Conservation (phyloP, 2,888 invertebrate species). For the Scrobipalpa atriplicella region DNA sequence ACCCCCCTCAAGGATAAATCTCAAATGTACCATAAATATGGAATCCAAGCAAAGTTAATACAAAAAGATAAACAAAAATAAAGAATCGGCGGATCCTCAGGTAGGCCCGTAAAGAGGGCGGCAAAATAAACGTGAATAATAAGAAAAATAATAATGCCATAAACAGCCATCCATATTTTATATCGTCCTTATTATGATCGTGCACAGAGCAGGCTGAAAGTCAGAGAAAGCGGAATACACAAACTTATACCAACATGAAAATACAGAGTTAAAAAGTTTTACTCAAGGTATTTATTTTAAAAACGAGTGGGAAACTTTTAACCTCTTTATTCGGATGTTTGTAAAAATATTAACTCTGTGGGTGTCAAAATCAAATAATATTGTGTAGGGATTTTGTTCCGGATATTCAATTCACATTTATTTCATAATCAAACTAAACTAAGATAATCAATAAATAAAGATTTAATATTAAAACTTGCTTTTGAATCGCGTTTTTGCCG, state of each 20-base stretch:
- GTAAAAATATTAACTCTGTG: no score
- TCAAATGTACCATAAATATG: neutral
- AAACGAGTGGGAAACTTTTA: no score
- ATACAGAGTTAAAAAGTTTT: no score
- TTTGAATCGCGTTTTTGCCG: no score
- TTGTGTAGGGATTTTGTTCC: no score
- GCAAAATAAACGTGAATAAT: constrained; percentile 38
- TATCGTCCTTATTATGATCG: constrained; percentile 43
- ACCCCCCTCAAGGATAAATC: neutral
- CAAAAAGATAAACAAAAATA: neutral
- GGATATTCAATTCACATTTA: neutral
- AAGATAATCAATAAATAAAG: no score
- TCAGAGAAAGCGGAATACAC: neutral
- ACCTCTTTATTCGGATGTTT: no score
- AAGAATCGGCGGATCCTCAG: constrained; percentile 13
- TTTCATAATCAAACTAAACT: no score
- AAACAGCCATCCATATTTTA: constrained; percentile 46
- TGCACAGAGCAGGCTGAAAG: constrained; percentile 33
- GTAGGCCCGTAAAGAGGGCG: constrained; percentile 27
- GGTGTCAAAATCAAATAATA: no score
- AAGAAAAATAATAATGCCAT: constrained; percentile 48
- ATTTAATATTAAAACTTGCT: no score
- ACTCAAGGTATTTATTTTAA: no score
- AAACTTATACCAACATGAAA: no score
- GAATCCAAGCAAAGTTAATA: neutral